Percentiles rank a stretch among this genome's conserved stretches.
phyloP scores from a whole-genome alignment of 2,113 vertebrate genomes.

The Lagopus muta region DNA sequence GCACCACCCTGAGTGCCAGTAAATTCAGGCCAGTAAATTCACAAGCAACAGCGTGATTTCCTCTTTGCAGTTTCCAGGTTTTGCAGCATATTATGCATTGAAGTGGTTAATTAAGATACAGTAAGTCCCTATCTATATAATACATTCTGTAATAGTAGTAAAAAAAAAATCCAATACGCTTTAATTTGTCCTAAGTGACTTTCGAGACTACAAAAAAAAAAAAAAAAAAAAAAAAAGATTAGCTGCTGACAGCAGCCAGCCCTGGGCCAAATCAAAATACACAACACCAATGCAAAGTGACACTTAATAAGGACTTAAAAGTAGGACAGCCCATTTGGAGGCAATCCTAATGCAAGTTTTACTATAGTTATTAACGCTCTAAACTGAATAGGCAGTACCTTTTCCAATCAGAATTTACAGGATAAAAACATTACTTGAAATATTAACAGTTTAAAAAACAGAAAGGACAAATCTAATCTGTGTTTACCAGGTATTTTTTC shows the following conservation, averaged over 20 bases:
- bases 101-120: neutral
- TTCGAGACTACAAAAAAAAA: neutral
- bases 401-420: neutral
- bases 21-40: neutral
- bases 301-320: neutral
- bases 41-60: fast-evolving
- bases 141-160: neutral
- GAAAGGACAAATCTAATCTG: fast-evolving
- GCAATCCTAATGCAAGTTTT: neutral
- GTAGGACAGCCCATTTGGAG: neutral
- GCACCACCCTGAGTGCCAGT: neutral
- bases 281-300: neutral
- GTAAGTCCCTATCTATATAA: neutral
- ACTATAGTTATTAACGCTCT: neutral
- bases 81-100: neutral
- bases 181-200: neutral
- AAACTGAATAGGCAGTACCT: neutral
- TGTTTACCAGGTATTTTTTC: neutral
- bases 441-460: neutral
- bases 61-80: neutral
- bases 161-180: neutral
- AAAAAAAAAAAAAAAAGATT: neutral
- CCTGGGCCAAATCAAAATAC: neutral
- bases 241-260: neutral
- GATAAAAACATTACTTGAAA: neutral